phyloP scores from a whole-genome alignment of 2,113 vertebrate genomes.

The Chascanopsetta lugubris region DNA sequence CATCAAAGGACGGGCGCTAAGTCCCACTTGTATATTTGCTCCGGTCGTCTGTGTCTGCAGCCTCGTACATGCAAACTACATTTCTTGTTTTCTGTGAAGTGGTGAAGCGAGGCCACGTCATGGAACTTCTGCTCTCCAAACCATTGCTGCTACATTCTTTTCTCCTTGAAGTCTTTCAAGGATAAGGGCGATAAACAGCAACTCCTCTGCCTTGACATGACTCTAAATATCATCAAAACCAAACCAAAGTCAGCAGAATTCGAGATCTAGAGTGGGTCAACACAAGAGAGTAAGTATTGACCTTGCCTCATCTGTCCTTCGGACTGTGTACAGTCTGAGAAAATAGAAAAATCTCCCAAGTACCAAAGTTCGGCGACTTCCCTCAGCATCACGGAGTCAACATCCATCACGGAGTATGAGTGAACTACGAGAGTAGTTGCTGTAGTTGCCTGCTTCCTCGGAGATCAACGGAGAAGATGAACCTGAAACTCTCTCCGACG shows the following conservation, averaged over 20 bases:
- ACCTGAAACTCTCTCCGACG: too few relatives aligned
- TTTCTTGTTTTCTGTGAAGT: neutral
- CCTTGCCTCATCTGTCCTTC: neutral
- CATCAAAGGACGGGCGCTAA: neutral
- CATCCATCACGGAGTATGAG: neutral
- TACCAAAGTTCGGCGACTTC: neutral
- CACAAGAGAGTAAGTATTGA: neutral
- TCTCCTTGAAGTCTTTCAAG: neutral
- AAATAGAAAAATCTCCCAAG: neutral
- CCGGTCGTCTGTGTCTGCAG: neutral
- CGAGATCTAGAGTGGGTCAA: too few relatives aligned
- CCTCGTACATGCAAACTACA: neutral
- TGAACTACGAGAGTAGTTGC: too few relatives aligned
- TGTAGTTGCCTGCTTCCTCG: too few relatives aligned
- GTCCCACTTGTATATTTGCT: neutral
- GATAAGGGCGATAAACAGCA: neutral
- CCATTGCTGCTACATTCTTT: neutral
- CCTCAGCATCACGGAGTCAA: too few relatives aligned
- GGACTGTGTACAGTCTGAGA: neutral
- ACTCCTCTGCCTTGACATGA: neutral
- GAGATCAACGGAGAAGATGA: too few relatives aligned
- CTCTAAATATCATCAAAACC: neutral
- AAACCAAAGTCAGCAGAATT: neutral
- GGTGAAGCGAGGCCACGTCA: neutral
- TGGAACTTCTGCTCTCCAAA: neutral